Conservation (phyloP, 1,140 invertebrate species). For the Saccostrea glomerata region DNA sequence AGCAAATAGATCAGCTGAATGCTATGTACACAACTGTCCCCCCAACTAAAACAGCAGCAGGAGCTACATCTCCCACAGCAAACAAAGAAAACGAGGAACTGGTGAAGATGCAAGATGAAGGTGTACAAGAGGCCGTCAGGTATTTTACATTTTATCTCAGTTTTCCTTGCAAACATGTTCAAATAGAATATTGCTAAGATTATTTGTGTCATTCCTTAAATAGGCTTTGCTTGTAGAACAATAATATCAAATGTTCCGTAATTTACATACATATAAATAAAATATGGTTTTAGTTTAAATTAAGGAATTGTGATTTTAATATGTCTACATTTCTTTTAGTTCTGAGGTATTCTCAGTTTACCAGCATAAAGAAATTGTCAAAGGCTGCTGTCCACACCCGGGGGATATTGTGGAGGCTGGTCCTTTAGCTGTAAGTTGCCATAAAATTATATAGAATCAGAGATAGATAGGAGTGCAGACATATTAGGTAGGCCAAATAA, state of each 20-base stretch:
- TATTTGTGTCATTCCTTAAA: no score
- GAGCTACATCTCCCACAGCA: neutral
- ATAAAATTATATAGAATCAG: neutral
- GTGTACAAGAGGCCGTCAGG: conserved; percentile 71
- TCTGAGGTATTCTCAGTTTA: conserved; percentile 75
- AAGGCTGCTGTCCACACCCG: conserved; percentile 74
- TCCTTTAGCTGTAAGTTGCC: conserved; percentile 71
- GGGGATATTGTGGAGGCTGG: conserved; percentile 77
- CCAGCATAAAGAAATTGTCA: conserved; percentile 68
- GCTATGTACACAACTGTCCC: conserved; percentile 38
- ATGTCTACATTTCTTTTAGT: conserved; percentile 63
- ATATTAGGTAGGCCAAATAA: no score
- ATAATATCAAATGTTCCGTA: no score
- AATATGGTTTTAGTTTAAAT: no score
- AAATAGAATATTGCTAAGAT: no score
- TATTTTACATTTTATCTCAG: conserved; percentile 12
- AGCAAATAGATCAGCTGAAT: conserved; percentile 62
- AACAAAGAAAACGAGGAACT: conserved; percentile 60
- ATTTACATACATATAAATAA: no score
- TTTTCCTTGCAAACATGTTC: no score
- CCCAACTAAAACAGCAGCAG: neutral
- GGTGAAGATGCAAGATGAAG: conserved; percentile 67
- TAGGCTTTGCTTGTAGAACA: no score
- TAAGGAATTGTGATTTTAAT: neutral
- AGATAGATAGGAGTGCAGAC: neutral